phyloP scores from a whole-genome alignment of 2,113 vertebrate species.

The Labrus mixtus region DNA sequence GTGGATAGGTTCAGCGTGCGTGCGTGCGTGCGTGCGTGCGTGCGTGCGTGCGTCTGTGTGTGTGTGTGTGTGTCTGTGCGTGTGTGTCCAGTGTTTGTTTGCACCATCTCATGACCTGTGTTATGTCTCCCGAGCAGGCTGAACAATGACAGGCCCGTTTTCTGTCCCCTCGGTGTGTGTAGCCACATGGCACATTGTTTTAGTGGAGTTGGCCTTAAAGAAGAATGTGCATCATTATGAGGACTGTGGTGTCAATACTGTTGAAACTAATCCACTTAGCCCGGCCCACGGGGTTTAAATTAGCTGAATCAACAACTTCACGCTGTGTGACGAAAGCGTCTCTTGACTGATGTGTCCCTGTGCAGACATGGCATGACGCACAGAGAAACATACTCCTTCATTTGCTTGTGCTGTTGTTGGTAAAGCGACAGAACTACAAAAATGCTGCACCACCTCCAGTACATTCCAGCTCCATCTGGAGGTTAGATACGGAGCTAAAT shows the following conservation, averaged over 20 bases:
- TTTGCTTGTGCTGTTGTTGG: neutral
- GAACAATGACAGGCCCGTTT: conserved; percentile 47
- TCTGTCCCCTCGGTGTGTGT: neutral
- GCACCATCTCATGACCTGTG: conserved; percentile 24
- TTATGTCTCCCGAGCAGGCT: conserved; percentile 27
- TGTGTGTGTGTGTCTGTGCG: neutral
- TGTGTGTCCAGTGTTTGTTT: neutral
- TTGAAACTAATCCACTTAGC: conserved; percentile 50
- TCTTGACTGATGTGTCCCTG: neutral
- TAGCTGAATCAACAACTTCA: conserved; percentile 24
- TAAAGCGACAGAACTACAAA: too few relatives aligned
- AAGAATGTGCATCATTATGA: conserved; percentile 39
- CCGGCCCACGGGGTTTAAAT: conserved; percentile 5
- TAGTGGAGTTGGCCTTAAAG: neutral
- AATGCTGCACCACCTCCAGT: too few relatives aligned
- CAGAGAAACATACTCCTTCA: neutral
- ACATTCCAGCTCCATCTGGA: too few relatives aligned
- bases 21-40: neutral
- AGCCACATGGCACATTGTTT: conserved; percentile 39
- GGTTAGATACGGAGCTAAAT: too few relatives aligned
- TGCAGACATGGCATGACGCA: neutral
- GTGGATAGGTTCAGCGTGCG: conserved; percentile 7
- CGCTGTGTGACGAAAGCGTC: conserved; percentile 10
- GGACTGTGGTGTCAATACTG: conserved; percentile 39
- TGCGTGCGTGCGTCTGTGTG: too few relatives aligned